phyloP scores from a whole-genome alignment of 2,888 invertebrate species.

The Pachydiplax longipennis region DNA sequence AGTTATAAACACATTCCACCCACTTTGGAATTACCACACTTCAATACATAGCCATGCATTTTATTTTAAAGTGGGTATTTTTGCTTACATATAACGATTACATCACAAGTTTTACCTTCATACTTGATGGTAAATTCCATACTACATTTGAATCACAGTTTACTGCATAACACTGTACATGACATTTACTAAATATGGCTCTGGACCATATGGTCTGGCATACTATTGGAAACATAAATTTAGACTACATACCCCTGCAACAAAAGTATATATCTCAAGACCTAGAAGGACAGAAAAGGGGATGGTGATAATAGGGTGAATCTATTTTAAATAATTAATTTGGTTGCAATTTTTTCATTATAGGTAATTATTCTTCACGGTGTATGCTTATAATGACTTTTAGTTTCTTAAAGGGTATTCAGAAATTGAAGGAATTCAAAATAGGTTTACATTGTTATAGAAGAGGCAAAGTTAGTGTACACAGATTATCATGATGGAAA shows the following conservation, averaged over 20 bases:
- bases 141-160: not conserved
- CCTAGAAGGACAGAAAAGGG: not conserved
- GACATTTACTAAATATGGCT: not conserved
- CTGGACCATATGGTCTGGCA: not conserved
- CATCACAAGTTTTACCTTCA: not conserved
- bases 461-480: not conserved
- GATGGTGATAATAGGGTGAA: not conserved
- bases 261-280: not conserved
- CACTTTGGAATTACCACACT: not conserved
- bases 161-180: not conserved
- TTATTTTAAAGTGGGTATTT: not conserved
- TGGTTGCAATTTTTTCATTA: not conserved
- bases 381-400: no score
- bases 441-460: no score
- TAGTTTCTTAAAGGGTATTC: not conserved
- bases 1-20: not conserved
- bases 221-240: not conserved
- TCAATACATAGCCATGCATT: not conserved
- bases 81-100: not conserved
- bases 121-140: not conserved
- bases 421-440: no score
- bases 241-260: not conserved
- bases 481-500: not conserved
- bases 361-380: not conserved
- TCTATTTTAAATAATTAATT: no score